A percentile compares a stretch with the other conserved stretches of the same genome.
These are phyloP conservation scores for Epinephelus malabaricus DNA, from an alignment of 2,797 vertebrate species.

Conservation along the genomic window DNA sequence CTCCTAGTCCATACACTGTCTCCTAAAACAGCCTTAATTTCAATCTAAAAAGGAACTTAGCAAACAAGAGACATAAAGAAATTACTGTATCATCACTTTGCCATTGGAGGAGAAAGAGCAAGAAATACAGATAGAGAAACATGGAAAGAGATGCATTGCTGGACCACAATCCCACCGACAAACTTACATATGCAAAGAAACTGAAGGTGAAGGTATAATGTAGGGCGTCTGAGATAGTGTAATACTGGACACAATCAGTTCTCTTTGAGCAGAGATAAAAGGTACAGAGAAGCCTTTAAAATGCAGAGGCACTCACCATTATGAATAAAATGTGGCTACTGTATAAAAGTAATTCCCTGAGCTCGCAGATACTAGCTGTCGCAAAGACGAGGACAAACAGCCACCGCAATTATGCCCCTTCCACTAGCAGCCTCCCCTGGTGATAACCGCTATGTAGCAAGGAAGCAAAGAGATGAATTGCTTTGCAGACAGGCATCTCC, in stretches of 20 bases:
- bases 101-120: neutral
- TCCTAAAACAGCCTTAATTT: conserved; percentile 13
- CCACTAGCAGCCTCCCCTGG: conserved; percentile 64
- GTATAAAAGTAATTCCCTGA: conserved; percentile 60
- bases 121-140: neutral
- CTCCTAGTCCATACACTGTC: neutral
- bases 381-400: conserved; percentile 62
- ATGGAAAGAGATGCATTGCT: conserved; percentile 15
- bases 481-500: conserved; percentile 69
- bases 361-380: conserved; percentile 44
- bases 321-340: conserved; percentile 43
- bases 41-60: conserved; percentile 32
- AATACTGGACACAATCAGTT: conserved; percentile 52
- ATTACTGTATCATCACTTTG: conserved; percentile 22
- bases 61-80: neutral
- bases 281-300: conserved; percentile 34
- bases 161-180: neutral
- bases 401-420: conserved; percentile 70
- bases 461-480: conserved; percentile 64
- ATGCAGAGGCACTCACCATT: conserved; percentile 38
- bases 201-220: conserved; percentile 36
- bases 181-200: conserved; percentile 35
- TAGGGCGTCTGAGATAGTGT: conserved; percentile 40
- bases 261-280: conserved; percentile 40
- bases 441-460: conserved; percentile 56